Percentiles rank a stretch among this genome's conserved stretches.
Conservation (phyloP, 2,113 vertebrate species). For the Oryzias javanicus region DNA sequence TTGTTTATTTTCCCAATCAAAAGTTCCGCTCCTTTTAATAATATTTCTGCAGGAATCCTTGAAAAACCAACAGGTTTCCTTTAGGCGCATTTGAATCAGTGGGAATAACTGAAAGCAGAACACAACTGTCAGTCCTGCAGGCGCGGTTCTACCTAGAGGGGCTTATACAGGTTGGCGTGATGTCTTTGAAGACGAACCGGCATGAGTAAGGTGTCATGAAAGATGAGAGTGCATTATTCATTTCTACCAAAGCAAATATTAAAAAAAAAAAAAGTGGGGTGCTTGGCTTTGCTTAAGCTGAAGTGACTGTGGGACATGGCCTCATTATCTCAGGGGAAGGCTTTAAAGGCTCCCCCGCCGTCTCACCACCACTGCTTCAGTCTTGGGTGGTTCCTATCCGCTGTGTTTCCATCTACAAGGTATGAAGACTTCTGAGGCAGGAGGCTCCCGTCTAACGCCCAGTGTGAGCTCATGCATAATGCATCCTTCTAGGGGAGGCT, state of each 20-base stretch:
- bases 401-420: constrained; percentile 18
- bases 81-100: constrained; percentile 27
- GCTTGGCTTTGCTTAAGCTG: constrained; percentile 12
- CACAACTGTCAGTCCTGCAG: constrained; percentile 29
- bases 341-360: constrained; percentile 36
- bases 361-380: constrained; percentile 49
- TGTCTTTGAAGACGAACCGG: constrained; percentile 8
- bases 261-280: background rate
- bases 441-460: constrained; percentile 40
- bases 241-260: constrained; percentile 22
- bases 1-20: constrained; percentile 1
- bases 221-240: constrained; percentile 18
- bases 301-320: constrained; percentile 26
- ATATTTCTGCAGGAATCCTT: constrained; percentile 17
- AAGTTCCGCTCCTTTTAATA: constrained; percentile 3
- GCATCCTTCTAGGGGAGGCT: constrained; percentile 32
- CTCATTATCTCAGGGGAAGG: constrained; percentile 45
- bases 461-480: constrained; percentile 61
- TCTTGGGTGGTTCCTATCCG: constrained; percentile 48
- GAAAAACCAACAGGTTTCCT: constrained; percentile 17
- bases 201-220: constrained; percentile 9
- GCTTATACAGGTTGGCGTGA: constrained; percentile 6
- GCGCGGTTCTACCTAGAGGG: constrained; percentile 26
- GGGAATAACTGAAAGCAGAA: constrained; percentile 31
- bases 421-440: constrained; percentile 43